phyloP scores from a whole-genome alignment of 2,888 invertebrate species.

The Metallyticus violacea region DNA sequence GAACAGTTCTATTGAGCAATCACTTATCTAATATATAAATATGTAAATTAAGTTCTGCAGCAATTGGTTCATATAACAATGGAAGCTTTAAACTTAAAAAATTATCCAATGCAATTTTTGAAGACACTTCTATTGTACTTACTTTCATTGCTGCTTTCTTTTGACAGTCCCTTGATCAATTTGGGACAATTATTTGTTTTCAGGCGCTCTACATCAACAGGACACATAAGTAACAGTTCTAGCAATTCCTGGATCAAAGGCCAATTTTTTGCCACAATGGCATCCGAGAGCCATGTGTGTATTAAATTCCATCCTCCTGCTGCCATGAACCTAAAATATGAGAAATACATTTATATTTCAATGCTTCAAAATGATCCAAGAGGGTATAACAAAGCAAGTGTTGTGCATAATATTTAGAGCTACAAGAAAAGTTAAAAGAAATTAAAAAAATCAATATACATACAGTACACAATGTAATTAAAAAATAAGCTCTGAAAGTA shows the following conservation, averaged over 20 bases:
- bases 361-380: background rate
- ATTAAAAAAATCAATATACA: no score
- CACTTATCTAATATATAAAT: no score
- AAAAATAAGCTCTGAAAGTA: no score
- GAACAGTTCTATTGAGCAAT: no score
- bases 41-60: no score
- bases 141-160: conserved; percentile 74
- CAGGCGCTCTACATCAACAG: conserved; percentile 85
- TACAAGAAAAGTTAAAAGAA: no score
- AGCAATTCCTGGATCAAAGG: conserved; percentile 83
- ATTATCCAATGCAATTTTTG: no score
- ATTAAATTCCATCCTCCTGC: conserved; percentile 90
- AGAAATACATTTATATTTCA: background rate
- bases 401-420: no score
- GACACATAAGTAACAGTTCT: conserved; percentile 78
- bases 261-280: conserved; percentile 79
- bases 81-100: no score
- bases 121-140: no score
- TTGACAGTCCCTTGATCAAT: conserved; percentile 82
- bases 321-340: conserved; percentile 70
- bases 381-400: background rate
- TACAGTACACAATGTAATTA: no score
- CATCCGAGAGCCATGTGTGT: conserved; percentile 87
- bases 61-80: no score
- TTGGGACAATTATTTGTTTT: conserved; percentile 92